Evolutionary conservation across 2,888 invertebrate species (phyloP), one percentile per base, ranked within the genome.

Genomic region (Meteorus colon): DNA sequence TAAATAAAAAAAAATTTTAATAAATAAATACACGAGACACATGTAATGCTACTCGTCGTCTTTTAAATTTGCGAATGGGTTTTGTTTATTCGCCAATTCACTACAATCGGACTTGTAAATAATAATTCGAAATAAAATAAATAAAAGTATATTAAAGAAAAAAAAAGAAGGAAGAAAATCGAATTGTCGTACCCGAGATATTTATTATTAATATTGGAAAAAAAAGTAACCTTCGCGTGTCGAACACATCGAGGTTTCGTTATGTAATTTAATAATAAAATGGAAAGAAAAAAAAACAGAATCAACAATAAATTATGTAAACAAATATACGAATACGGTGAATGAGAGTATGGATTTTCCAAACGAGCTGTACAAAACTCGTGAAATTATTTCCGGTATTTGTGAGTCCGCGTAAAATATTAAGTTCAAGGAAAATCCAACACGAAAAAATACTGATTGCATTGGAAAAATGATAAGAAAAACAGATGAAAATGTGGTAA

Each of bases 361-460:
- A 77, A 77, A 74, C 74, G 78, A 80, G 80, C 77, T 78, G 76
- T 77, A 74, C 66, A 75, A 79, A 81, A 62, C 63, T 72, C 72
- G 74, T 75, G 68, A 81, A 71, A 78, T 68, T 73, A 79, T 75
- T 78, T 76, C 78, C 74, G 68, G 79, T 62, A 70, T 77, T 78
- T 48, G 14, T 80, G 41, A 80, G 24, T 24, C 24, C 24, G 24
- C 24, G 24, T 24, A 24, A 79, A 76, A 77, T 74, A 79, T 79
- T 79, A 72, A 48, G 48, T 69, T 60, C 80, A 72, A 75, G 75
- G 2, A 34, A 14, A 48, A 62, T 16, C 59, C 8, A 48, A 48
- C 6, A 81, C 79, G 75, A 60, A 80, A 72, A 78, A 76, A 76
- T 75, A 80, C 73, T 78, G 75, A 78, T 79, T 82, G 79, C 82